phyloP scores from a whole-genome alignment of 2,888 invertebrate species.

The Pyrrhosoma nymphula region DNA sequence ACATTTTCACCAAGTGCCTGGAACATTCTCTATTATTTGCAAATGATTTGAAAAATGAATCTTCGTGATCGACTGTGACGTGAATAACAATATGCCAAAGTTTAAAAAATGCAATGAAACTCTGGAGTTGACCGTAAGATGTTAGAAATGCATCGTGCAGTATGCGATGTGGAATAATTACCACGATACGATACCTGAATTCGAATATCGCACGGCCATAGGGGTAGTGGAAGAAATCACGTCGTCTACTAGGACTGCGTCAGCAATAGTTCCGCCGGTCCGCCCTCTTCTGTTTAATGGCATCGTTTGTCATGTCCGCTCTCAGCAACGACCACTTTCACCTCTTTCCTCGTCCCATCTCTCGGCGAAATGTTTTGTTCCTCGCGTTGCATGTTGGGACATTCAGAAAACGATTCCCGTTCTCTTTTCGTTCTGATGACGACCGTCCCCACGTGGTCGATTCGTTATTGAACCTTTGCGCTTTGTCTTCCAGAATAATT shows the following conservation, averaged over 20 bases:
- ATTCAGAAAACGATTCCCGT: neutral
- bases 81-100: no score
- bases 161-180: no score
- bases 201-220: no score
- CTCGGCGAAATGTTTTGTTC: neutral
- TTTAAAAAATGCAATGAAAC: no score
- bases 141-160: no score
- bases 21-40: no score
- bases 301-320: neutral
- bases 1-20: no score
- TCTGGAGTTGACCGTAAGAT: no score
- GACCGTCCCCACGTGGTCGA: neutral
- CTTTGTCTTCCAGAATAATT: neutral
- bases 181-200: no score
- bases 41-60: no score
- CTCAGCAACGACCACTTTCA: neutral
- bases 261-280: neutral
- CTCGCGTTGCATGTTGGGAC: neutral
- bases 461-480: neutral
- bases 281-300: neutral
- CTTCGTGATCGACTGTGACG: no score
- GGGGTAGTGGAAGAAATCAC: neutral
- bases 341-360: neutral
- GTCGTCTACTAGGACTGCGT: neutral
- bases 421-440: neutral